Evolutionary conservation across 1,140 invertebrate species (phyloP).

Genomic region (Hycleus cichorii): DNA sequence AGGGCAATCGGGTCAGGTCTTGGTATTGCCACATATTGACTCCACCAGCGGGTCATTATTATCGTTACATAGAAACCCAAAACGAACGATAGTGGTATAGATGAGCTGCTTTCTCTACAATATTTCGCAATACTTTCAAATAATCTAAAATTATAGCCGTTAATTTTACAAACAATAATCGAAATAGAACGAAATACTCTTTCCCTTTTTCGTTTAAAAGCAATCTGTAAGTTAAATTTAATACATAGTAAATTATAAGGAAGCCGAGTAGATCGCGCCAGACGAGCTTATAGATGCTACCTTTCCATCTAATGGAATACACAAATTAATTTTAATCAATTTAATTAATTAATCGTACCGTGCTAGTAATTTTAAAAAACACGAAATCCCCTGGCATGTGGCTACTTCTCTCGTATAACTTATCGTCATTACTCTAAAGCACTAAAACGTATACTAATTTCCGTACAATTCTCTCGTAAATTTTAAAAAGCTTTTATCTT

Average conservation of each 20-base stretch:
- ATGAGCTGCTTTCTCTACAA: conserved; percentile 59
- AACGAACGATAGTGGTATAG: conserved; percentile 66
- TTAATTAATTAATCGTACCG: neutral
- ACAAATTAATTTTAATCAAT: conserved; percentile 14
- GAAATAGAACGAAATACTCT: conserved; percentile 38
- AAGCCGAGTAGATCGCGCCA: conserved; percentile 60
- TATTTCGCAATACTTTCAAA: conserved; percentile 61
- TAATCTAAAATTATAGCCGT: conserved; percentile 40
- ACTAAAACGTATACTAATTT: too few relatives aligned
- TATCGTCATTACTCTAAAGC: neutral
- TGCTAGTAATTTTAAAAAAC: conserved; percentile 4
- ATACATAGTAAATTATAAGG: conserved; percentile 52
- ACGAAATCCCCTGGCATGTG: conserved; percentile 2
- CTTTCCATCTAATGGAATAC: conserved; percentile 54
- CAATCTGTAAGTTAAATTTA: conserved; percentile 56
- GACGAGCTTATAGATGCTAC: conserved; percentile 67
- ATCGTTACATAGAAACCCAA: conserved; percentile 76
- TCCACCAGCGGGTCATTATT: conserved; percentile 92
- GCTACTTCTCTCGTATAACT: conserved; percentile 9
- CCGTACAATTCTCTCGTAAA: too few relatives aligned
- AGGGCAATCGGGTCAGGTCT: conserved; percentile 79
- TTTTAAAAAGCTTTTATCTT: too few relatives aligned
- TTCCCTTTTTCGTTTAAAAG: conserved; percentile 48
- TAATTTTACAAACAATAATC: conserved; percentile 42
- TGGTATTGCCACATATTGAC: conserved; percentile 78